Percentiles rank a stretch among this genome's conserved stretches.
Evolutionary conservation across 2,797 vertebrate genomes (phyloP).

Genomic region (Neoniphon sammara): DNA sequence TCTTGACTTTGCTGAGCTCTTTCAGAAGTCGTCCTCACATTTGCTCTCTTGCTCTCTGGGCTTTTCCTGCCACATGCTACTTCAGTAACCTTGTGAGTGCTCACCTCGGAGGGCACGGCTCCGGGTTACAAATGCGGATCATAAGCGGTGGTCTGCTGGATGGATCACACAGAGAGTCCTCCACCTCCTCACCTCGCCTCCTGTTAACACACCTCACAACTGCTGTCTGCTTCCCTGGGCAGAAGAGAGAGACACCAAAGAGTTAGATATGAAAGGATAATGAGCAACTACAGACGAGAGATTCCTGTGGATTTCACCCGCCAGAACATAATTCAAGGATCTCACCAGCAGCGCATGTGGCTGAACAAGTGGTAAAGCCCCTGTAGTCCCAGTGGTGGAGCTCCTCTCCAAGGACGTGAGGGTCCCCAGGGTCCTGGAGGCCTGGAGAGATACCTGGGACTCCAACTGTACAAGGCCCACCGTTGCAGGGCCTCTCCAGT

Average conservation of each 20-base stretch:
- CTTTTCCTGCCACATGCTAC: neutral
- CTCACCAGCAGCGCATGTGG: conserved; percentile 88
- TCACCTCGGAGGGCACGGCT: conserved; percentile 90
- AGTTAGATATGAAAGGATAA: conserved; percentile 2
- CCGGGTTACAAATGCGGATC: conserved; percentile 84
- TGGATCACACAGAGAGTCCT: conserved; percentile 82
- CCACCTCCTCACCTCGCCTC: conserved; percentile 79
- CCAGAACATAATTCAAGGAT: neutral
- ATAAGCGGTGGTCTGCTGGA: conserved; percentile 84
- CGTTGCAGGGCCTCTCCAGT: conserved; percentile 81
- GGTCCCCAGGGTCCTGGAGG: conserved; percentile 34
- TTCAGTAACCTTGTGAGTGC: neutral
- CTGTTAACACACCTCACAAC: conserved; percentile 87
- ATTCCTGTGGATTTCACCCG: neutral
- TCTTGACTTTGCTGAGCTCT: neutral
- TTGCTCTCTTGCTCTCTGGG: neutral
- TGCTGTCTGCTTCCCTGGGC: conserved; percentile 88
- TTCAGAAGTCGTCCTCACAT: neutral
- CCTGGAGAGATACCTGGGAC: conserved; percentile 42
- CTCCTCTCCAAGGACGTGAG: conserved; percentile 53
- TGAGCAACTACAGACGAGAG: no score
- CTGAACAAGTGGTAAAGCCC: conserved; percentile 89
- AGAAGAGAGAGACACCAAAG: conserved; percentile 2
- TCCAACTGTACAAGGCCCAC: conserved; percentile 78
- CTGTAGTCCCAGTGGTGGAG: conserved; percentile 89